Evolutionary conservation across 2,113 vertebrate species (phyloP).

Genomic region (Proterorhinus semilunaris): DNA sequence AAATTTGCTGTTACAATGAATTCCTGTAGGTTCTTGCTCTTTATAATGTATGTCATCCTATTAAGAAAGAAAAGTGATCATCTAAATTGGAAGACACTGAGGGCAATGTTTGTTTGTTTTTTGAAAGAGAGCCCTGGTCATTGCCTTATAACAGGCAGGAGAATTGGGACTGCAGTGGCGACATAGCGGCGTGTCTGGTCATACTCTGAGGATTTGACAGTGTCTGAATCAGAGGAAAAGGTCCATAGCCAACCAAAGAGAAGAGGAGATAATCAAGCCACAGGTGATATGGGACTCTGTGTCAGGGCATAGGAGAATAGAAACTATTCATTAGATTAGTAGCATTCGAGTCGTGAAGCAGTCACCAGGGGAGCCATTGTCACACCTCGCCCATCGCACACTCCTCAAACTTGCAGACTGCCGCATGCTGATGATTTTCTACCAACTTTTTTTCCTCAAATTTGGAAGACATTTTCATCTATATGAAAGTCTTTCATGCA

Average conservation of each 20-base stretch:
- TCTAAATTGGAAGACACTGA: constrained; percentile 55
- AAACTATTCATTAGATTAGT: constrained; percentile 72
- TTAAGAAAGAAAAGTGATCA: constrained; percentile 56
- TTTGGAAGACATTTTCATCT: constrained; percentile 49
- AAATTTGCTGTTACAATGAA: neutral
- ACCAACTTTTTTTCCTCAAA: constrained; percentile 24
- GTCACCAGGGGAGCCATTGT: constrained; percentile 52
- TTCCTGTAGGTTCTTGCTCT: constrained; percentile 1
- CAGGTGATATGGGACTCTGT: constrained; percentile 54
- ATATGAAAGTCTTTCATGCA: constrained; percentile 45
- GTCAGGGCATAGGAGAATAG: constrained; percentile 52
- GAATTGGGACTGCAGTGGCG: constrained; percentile 30
- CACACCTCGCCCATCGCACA: constrained; percentile 42
- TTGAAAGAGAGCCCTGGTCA: constrained; percentile 25
- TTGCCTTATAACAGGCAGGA: constrained; percentile 28
- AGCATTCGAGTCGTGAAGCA: constrained; percentile 48
- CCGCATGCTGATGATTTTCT: constrained; percentile 2
- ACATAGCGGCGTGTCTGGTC: constrained; percentile 57
- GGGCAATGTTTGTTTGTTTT: neutral
- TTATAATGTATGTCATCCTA: constrained; percentile 27
- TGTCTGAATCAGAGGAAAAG: constrained; percentile 21
- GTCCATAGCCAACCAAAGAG: constrained; percentile 33
- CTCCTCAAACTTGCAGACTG: constrained; percentile 14
- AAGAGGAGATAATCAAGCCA: constrained; percentile 65
- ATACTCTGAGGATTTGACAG: constrained; percentile 31